phyloP scores from a whole-genome alignment of 2,888 invertebrate species.

The Copidosoma aretas region DNA sequence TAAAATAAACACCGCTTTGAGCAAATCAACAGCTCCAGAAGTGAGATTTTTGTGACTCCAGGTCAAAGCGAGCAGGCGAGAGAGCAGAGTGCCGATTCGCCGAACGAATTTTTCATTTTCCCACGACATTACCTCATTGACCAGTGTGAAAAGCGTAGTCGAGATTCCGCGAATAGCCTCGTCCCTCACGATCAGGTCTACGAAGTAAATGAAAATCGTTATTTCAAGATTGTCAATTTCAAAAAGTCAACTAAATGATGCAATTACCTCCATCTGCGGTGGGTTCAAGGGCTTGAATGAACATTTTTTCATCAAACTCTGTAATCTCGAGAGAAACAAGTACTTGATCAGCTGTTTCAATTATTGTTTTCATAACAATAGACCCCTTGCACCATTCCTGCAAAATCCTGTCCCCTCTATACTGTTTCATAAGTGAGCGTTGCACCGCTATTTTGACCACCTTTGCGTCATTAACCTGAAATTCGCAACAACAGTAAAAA shows the following conservation, averaged over 20 bases:
- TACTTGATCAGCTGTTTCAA: slow-evolving; percentile 56
- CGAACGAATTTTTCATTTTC: slow-evolving; percentile 37
- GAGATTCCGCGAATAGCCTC: slow-evolving; percentile 61
- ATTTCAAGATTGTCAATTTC: neutral
- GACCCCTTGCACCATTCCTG: slow-evolving; percentile 64
- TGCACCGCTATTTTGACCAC: slow-evolving; percentile 48
- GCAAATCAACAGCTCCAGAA: slow-evolving; percentile 46
- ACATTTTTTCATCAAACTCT: slow-evolving; percentile 47
- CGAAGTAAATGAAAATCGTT: slow-evolving; percentile 45
- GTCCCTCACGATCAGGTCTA: slow-evolving; percentile 62
- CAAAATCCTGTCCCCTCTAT: slow-evolving; percentile 58
- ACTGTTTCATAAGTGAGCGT: slow-evolving; percentile 62
- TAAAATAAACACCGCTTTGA: slow-evolving; percentile 52
- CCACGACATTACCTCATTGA: slow-evolving; percentile 46
- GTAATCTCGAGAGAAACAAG: slow-evolving; percentile 41
- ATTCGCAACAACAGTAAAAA: slow-evolving; percentile 20
- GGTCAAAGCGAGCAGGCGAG: slow-evolving; percentile 46
- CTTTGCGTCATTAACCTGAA: slow-evolving; percentile 48
- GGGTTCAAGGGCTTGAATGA: slow-evolving; percentile 52
- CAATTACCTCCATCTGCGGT: slow-evolving; percentile 60
- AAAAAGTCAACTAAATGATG: neutral
- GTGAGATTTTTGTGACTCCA: slow-evolving; percentile 48
- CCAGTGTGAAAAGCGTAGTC: slow-evolving; percentile 57
- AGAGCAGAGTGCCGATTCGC: slow-evolving; percentile 45
- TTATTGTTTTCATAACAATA: slow-evolving; percentile 61